Percentiles rank a stretch among this genome's conserved stretches.
These are phyloP conservation scores for Bucorvus abyssinicus DNA, from an alignment of 2,797 vertebrate genomes.

Conservation along the genomic window DNA sequence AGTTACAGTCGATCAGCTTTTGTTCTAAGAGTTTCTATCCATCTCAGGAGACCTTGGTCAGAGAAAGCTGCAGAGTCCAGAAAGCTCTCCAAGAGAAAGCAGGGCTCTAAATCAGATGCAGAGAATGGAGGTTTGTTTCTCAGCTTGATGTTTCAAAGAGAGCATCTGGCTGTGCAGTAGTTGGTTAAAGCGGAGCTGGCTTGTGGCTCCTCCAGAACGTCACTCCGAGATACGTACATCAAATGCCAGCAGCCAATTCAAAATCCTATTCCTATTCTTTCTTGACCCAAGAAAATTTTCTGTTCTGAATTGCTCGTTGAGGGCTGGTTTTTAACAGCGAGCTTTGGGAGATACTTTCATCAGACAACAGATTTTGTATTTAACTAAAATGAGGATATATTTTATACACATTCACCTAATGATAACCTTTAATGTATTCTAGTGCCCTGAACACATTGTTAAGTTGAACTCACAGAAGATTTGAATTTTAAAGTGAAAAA, in stretches of 20 bases:
- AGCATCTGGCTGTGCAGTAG: not conserved
- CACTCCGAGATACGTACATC: not conserved
- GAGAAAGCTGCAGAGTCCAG: not conserved
- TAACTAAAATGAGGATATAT: not conserved
- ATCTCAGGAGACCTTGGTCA: not conserved
- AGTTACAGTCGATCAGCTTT: not conserved
- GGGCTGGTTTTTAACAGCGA: not conserved
- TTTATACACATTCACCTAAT: not conserved
- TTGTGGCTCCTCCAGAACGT: not conserved
- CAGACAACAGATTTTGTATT: not conserved
- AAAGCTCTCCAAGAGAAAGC: not conserved
- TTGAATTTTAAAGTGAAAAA: constrained; percentile 16
- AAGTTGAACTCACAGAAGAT: not conserved
- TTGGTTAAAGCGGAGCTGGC: not conserved
- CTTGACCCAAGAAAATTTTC: not conserved
- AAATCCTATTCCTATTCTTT: not conserved
- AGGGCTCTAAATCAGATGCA: not conserved
- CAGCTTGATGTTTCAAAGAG: not conserved
- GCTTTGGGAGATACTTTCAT: not conserved
- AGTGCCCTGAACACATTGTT: not conserved
- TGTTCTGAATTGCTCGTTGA: not conserved
- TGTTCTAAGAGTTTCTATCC: not conserved
- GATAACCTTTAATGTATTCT: not conserved
- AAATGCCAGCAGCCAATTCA: not conserved
- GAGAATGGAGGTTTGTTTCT: not conserved